These are phyloP conservation scores for Litoditis marina DNA, from an alignment of 2,888 invertebrate species.

Conservation along the genomic window DNA sequence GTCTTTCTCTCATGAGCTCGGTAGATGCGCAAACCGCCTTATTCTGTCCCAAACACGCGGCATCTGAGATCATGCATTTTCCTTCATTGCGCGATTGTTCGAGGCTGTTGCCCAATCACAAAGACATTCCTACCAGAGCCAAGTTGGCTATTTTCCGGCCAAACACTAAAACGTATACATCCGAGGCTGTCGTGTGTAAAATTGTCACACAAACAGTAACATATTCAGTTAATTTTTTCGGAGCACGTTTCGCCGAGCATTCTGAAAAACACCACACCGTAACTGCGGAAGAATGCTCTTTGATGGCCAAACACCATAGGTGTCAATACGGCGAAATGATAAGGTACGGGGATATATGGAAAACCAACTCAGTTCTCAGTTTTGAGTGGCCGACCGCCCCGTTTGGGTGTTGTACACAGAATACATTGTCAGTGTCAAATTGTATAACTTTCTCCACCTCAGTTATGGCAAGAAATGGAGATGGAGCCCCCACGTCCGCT, in stretches of 20 bases:
- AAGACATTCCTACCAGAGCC: background rate
- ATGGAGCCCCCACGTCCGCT: background rate
- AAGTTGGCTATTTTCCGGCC: background rate
- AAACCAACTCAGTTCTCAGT: background rate
- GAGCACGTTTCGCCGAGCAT: background rate
- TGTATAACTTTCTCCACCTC: background rate
- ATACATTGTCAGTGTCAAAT: background rate
- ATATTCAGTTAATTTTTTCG: background rate
- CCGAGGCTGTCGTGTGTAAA: background rate
- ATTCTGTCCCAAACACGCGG: background rate
- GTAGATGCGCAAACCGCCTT: background rate
- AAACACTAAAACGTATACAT: background rate
- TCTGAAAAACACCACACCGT: background rate
- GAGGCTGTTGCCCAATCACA: background rate
- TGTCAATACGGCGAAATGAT: background rate
- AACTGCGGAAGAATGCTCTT: background rate
- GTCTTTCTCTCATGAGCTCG: no score
- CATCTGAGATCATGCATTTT: background rate
- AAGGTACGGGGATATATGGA: background rate
- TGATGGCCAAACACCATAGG: background rate
- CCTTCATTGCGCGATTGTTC: background rate
- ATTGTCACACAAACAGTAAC: background rate
- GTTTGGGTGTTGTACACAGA: background rate
- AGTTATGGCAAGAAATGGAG: background rate
- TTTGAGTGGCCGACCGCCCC: background rate